A percentile compares a stretch with the other conserved stretches of the same genome.
Evolutionary conservation across 2,888 invertebrate species (phyloP).

Genomic region (Dasysyrphus albostriatus): DNA sequence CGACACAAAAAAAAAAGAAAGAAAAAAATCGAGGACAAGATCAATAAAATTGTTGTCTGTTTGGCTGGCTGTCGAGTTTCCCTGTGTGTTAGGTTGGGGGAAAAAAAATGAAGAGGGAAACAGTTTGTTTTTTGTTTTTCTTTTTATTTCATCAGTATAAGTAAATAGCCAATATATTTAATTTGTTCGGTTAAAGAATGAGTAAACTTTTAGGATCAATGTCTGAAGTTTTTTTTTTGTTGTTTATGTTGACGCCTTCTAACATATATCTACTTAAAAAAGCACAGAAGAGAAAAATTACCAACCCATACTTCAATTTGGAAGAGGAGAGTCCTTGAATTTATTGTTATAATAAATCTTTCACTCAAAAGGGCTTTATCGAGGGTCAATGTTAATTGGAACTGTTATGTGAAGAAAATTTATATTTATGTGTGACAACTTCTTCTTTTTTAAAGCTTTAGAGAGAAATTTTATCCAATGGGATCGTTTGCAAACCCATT

Average conservation of each 20-base stretch:
- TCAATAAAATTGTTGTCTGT: conserved; percentile 57
- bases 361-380: conserved; percentile 30
- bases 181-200: conserved; percentile 63
- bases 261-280: conserved; percentile 7
- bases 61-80: not conserved
- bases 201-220: conserved; percentile 40
- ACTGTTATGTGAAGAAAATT: conserved; percentile 24
- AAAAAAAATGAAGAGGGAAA: conserved; percentile 12
- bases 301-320: not conserved
- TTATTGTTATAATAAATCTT: conserved; percentile 59
- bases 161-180: conserved; percentile 65
- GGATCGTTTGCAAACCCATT: not conserved
- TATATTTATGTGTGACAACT: not conserved
- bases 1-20: not conserved
- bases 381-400: conserved; percentile 49
- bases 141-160: conserved; percentile 36
- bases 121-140: conserved; percentile 30
- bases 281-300: conserved; percentile 15
- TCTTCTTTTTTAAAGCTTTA: not conserved
- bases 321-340: conserved; percentile 33
- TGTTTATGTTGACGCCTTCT: conserved; percentile 39
- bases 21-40: conserved; percentile 34
- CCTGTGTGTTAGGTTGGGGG: not conserved
- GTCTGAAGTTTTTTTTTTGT: conserved; percentile 43
- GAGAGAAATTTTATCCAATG: not conserved